These are phyloP conservation scores for Ganaspis brasiliensis DNA, from an alignment of 2,888 invertebrate species.

Conservation along the genomic window DNA sequence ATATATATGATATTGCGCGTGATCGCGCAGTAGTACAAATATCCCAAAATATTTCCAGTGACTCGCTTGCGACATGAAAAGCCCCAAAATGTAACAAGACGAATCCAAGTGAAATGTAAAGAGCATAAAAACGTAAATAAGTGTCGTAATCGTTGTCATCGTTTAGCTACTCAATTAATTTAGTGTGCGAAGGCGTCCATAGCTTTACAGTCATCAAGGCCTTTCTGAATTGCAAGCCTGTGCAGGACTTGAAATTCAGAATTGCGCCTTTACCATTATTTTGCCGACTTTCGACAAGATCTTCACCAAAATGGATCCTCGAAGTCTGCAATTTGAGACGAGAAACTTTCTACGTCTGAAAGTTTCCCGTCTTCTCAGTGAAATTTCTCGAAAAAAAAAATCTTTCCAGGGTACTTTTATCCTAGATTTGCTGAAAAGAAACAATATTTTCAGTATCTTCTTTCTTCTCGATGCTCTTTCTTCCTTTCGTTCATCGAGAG, in stretches of 20 bases:
- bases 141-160: constrained; percentile 68
- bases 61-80: constrained; percentile 51
- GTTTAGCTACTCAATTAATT: constrained; percentile 33
- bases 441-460: neutral
- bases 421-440: neutral
- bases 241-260: constrained; percentile 63
- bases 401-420: constrained; percentile 7
- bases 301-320: neutral
- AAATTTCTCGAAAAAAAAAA: constrained; percentile 5
- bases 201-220: constrained; percentile 22
- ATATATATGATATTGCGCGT: constrained; percentile 40
- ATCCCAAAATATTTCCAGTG: constrained; percentile 4
- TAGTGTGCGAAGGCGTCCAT: constrained; percentile 33
- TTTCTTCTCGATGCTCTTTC: constrained; percentile 34
- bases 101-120: constrained; percentile 1
- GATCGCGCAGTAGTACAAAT: constrained; percentile 35
- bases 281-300: neutral
- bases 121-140: constrained; percentile 58
- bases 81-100: constrained; percentile 50
- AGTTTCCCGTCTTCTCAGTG: constrained; percentile 19
- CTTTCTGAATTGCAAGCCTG: constrained; percentile 60
- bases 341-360: constrained; percentile 35
- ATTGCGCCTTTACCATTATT: constrained; percentile 24
- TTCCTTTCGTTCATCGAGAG: constrained; percentile 16
- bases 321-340: neutral